Base-by-base conservation (phyloP, 2,113 vertebrate species). In the Heteronetta atricapilla region DNA sequence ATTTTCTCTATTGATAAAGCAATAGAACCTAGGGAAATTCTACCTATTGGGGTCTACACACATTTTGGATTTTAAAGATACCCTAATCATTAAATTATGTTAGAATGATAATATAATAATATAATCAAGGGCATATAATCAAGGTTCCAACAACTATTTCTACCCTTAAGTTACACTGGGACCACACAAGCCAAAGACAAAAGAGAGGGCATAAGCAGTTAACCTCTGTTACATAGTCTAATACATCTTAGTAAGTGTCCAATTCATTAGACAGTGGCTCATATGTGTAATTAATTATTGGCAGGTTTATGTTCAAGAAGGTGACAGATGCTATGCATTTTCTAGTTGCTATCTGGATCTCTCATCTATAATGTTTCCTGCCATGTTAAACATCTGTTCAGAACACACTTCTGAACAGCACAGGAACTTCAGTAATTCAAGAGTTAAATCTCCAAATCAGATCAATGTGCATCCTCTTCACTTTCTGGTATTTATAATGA, bases 271-370 rank as follows among this genome's bases (percentile, higher is more conserved):
- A 86, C 63, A 69, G 69, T 58, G 58, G 70, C 52, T 93, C 74
- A 64, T 94, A 94, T 31, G 34, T 68, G 75, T 91, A 95, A 97
- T 97, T 95, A 97, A 96, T 95, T 94, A 95, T 95, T 96, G 85
- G 88, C 93, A 96, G 67, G 93, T 95, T 96, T 95, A 93, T 56
- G 83, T 88, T 95, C 72, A 80, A 86, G 94, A 94, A 95, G 60
- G 88, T 95, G 93, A 91, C 93, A 97, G 91, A 95, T 94, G 82
- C 91, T 95, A 77, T 53, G 91, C 56, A 93, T 88, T 93, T 96
- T 83, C 79, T 55, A 88, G 91, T 33, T 89, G 75, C 75, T 93
- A 42, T 93, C 79, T 77, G 56, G 66, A 94, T 89, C 68, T 91
- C 95, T 88, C 79, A 96, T 93, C 72, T 93, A 10, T 86, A 68